Evolutionary conservation across 1,140 invertebrate species (phyloP).

Genomic region (Trichoplusia ni): DNA sequence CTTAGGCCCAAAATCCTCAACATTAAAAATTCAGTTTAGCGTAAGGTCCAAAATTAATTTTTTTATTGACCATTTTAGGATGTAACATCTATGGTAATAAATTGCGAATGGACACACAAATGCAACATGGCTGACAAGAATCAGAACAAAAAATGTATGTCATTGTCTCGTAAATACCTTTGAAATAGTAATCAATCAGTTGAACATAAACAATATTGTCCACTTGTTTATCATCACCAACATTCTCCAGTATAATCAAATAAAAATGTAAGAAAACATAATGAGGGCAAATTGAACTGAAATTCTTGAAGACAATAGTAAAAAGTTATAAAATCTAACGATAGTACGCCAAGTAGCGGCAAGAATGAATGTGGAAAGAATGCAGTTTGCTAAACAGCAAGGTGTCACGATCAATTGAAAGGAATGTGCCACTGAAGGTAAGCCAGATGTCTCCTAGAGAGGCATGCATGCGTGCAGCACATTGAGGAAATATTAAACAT

Average conservation of each 20-base stretch:
- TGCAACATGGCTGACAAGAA: too few species aligned
- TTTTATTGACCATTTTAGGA: too few species aligned
- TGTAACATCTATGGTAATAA: too few species aligned
- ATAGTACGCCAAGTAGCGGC: neutral
- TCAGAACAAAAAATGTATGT: too few species aligned
- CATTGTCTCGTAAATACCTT: neutral
- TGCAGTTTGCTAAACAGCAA: neutral
- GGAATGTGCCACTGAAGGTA: slow-evolving; percentile 8
- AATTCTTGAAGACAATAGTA: neutral
- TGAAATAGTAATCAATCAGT: neutral
- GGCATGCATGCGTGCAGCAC: too few species aligned
- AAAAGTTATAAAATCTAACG: neutral
- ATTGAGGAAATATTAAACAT: too few species aligned
- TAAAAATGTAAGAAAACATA: too few species aligned
- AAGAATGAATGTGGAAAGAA: neutral
- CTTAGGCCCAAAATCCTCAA: too few species aligned
- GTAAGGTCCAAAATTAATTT: too few species aligned
- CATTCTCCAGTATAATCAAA: neutral
- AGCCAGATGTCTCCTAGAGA: neutral
- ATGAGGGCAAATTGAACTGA: too few species aligned
- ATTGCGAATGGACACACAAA: too few species aligned
- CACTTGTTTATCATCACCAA: neutral
- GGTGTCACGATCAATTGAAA: slow-evolving; percentile 9
- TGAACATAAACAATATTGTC: neutral
- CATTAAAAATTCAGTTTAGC: too few species aligned